These are phyloP conservation scores for Atrichornis clamosus DNA, from an alignment of 2,113 vertebrate genomes.

Conservation along the genomic window DNA sequence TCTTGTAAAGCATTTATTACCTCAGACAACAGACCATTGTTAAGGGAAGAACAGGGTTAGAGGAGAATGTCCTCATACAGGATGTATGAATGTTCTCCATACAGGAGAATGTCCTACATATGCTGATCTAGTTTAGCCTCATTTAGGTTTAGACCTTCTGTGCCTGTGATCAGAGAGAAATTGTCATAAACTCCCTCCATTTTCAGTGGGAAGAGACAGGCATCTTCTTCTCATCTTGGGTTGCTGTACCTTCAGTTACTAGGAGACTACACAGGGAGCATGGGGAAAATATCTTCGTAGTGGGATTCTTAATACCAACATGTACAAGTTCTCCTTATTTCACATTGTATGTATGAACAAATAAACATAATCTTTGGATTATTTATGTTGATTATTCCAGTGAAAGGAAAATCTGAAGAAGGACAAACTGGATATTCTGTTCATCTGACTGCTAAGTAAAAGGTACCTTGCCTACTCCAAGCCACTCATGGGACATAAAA, in stretches of 20 bases:
- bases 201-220: background rate
- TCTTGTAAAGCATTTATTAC: background rate
- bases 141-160: background rate
- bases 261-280: background rate
- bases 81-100: too few species aligned
- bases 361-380: background rate
- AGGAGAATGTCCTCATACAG: too few species aligned
- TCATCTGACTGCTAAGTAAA: background rate
- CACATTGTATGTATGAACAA: background rate
- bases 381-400: background rate
- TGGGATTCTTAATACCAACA: background rate
- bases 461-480: background rate
- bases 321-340: background rate
- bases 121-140: accelerated
- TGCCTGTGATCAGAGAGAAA: background rate
- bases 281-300: background rate
- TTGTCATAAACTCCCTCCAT: background rate
- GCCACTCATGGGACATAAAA: background rate
- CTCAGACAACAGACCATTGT: background rate
- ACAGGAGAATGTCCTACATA: background rate
- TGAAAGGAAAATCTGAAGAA: background rate
- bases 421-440: background rate
- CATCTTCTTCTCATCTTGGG: background rate
- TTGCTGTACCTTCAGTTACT: background rate
- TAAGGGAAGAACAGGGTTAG: background rate